Conservation (phyloP, 2,113 vertebrate genomes). For the Eulemur rufifrons region DNA sequence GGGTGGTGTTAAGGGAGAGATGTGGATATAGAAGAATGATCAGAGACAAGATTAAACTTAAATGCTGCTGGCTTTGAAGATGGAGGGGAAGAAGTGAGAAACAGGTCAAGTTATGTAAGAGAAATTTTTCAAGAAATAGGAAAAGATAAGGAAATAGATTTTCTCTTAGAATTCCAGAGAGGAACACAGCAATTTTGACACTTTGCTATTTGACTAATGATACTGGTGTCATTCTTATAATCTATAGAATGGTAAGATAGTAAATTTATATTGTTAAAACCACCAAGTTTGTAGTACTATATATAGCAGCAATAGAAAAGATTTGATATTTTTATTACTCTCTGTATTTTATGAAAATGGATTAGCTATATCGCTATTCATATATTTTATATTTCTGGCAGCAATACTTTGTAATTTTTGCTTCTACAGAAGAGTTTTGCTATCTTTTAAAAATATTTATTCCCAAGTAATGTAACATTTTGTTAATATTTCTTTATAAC, state of each 20-base stretch:
- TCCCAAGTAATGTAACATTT: background rate
- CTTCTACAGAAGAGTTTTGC: accelerated
- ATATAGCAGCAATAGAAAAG: background rate
- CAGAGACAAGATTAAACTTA: background rate
- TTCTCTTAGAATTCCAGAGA: too few species aligned
- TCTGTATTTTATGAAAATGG: background rate
- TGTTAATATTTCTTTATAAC: background rate
- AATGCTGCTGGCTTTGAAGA: background rate
- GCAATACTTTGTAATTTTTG: background rate
- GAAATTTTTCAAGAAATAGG: background rate
- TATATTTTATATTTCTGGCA: background rate
- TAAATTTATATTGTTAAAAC: background rate
- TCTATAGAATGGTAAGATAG: background rate
- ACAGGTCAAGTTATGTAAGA: accelerated
- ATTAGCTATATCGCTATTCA: background rate
- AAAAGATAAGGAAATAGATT: background rate
- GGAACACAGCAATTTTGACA: background rate
- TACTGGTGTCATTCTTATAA: background rate
- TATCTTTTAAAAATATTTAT: background rate
- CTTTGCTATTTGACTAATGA: background rate
- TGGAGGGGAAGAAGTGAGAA: too few species aligned
- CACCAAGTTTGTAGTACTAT: background rate
- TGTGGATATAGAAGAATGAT: background rate
- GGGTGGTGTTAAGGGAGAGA: accelerated
- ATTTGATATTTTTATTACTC: background rate